Conservation (phyloP, 2,797 vertebrate genomes). For the Simalia tracyae region DNA sequence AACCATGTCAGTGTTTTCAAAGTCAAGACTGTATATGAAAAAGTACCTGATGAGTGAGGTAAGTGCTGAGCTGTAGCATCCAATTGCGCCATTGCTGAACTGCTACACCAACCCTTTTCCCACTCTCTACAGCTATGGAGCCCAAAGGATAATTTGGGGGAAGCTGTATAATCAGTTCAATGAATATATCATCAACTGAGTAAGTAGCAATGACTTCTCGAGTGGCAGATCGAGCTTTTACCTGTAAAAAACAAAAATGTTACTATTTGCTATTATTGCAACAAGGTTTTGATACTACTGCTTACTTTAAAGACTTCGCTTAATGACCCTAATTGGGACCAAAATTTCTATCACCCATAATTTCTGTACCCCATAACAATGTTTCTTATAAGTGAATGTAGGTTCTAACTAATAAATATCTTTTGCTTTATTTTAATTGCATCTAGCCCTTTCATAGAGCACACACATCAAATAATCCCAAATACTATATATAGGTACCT, state of each 20-base stretch:
- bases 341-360: neutral
- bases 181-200: conserved; percentile 95
- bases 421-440: neutral
- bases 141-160: conserved; percentile 93
- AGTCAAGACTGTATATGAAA: neutral
- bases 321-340: neutral
- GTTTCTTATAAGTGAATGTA: neutral
- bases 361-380: neutral
- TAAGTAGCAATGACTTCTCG: conserved; percentile 97
- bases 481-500: neutral
- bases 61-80: conserved; percentile 98
- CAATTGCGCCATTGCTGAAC: conserved; percentile 99
- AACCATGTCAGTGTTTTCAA: neutral
- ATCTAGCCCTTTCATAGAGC: neutral
- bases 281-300: neutral
- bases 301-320: neutral
- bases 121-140: conserved; percentile 92
- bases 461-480: neutral
- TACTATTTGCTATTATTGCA: neutral
- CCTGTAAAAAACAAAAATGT: conserved; percentile 71
- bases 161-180: conserved; percentile 95
- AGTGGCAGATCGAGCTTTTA: conserved; percentile 92
- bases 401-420: neutral
- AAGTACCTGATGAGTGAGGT: conserved; percentile 87
- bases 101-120: conserved; percentile 92